Evolutionary conservation across 2,888 invertebrate genomes (phyloP), one percentile per base, ranked within the genome.

Genomic region (Cosmorhoe ocellata): DNA sequence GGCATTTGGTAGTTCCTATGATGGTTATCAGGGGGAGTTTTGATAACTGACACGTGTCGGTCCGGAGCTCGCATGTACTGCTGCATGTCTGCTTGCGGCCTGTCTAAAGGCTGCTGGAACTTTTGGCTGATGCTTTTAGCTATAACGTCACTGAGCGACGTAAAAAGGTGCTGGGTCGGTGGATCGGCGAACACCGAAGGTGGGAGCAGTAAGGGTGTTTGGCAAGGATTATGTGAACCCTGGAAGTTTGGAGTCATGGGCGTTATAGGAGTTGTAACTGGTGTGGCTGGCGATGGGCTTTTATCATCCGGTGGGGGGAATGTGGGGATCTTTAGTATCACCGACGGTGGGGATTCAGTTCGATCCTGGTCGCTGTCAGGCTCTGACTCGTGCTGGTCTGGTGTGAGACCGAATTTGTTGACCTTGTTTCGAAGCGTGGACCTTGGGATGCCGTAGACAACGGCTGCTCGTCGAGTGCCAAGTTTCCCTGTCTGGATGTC

Each of bases 361-460:
- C 84, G 72, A 27, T 88, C 89, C 3, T 73, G 71, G 46, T 88
- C 89, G 62, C 81, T 82, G 69, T 89, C 89, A 11, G 75, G 80
- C 76, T 90, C 94, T 80, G 80, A 92, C 72, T 95, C 94, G 64
- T 93, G 91, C 41, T 93, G 91, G 67, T 95, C 95, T 84, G 94
- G 89, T 48, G 93, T 92, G 72, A 96, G 91, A 41, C 87, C 88
- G 54, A 80, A 79, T 82, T 97, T 97, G 91, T 95, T 95, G 76
- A 96, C 97, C 90, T 99, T 99, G 91, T 98, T 99, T 58, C 99
- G 93, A 41, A 99, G 93, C 18, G 98, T 99, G 61, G 99, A 98
- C 61, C 99, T 93, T 5, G 99, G 99, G 77, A 99, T 98, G 69
- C 98, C 98, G 86, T 99, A 99, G 69, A 98, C 95, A 45, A 97